Evolutionary conservation across 92 coral and sea anemone genomes (phyloP), one percentile per base, ranked within the genome.

Genomic region (Phenganax subtilis): DNA sequence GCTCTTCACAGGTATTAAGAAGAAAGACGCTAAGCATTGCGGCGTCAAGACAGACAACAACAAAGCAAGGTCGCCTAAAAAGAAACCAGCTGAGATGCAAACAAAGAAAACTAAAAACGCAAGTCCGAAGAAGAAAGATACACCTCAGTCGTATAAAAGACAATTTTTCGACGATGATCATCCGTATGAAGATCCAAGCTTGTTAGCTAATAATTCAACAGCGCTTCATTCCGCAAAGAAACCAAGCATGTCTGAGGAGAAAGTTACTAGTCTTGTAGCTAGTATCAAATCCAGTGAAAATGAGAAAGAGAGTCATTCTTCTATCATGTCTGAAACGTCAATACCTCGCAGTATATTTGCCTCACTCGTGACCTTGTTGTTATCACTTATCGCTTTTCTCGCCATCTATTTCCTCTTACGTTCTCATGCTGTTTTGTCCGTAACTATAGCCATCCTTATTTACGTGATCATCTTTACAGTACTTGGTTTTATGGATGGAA

Each of bases 401-500:
- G 85, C 91, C 16, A 75, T 90, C 27, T 87, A 79, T 75, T 85
- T 92, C 44, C 89, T 93, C 3, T 72, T 91, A 15, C 86, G 66
- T 44, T 25, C 84, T 54, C 92, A 85, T 57, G 88, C 82, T n/a
- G 78, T 90, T 59, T 28, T 80, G 6, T 87, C 97, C 15, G 81
- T 84, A 0, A 94, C 90, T 25, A 82, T 89, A 51, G 97, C 92
- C 12, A 70, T 93, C 51, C 81, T 92, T 25, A 74, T 91, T 51
- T 91, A 90, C 25, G 47, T 90, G 60, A 87, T 91, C 31, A 85
- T 90, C 12, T 91, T 90, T 72, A 84, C 89, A 74, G 81, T 81
- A 0, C 84, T 92, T 57, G 99, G 96, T 5, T 96, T 94, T 81
- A 90, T 96, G 71, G 90, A 96, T 86, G 82, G 86, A 59, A 85